Percentiles rank a stretch among this genome's conserved stretches.
phyloP scores from a whole-genome alignment of 1,140 invertebrate genomes.

The Asbolus verrucosus region DNA sequence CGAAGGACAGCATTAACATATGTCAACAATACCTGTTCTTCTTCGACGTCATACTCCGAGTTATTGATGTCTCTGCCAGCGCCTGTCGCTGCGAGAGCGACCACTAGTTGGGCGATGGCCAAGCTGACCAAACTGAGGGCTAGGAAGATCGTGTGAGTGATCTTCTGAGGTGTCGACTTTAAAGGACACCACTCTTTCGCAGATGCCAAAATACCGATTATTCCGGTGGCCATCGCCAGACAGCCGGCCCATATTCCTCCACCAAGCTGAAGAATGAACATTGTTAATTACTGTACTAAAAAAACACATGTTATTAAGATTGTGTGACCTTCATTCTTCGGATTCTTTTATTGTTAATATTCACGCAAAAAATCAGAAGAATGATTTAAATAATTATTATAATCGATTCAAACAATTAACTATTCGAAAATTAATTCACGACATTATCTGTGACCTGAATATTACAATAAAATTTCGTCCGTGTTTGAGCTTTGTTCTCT shows the following conservation, averaged over 20 bases:
- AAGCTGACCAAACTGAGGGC: conserved; percentile 70
- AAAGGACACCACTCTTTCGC: conserved; percentile 71
- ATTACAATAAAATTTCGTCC: too few relatives aligned
- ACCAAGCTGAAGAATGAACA: conserved; percentile 65
- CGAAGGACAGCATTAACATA: conserved; percentile 1
- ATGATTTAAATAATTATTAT: neutral
- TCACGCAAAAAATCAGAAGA: too few relatives aligned
- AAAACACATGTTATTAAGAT: too few relatives aligned
- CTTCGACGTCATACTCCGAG: conserved; percentile 45
- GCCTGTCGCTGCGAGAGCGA: conserved; percentile 71
- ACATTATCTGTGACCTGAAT: too few relatives aligned
- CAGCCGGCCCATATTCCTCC: conserved; percentile 74
- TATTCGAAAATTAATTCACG: too few relatives aligned
- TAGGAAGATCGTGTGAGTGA: conserved; percentile 70
- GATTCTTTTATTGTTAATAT: too few relatives aligned
- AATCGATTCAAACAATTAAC: too few relatives aligned
- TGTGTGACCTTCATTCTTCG: neutral
- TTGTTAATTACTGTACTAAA: too few relatives aligned
- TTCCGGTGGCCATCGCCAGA: conserved; percentile 69
- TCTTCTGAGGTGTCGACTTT: conserved; percentile 63
- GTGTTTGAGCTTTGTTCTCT: too few relatives aligned
- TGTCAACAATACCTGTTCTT: conserved; percentile 27
- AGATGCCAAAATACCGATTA: conserved; percentile 70
- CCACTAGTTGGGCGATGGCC: conserved; percentile 71
- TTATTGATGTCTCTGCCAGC: conserved; percentile 68